Evolutionary conservation across 2,888 invertebrate species (phyloP), one percentile per base, ranked within the genome.

Genomic region (Limnephilus auricula): DNA sequence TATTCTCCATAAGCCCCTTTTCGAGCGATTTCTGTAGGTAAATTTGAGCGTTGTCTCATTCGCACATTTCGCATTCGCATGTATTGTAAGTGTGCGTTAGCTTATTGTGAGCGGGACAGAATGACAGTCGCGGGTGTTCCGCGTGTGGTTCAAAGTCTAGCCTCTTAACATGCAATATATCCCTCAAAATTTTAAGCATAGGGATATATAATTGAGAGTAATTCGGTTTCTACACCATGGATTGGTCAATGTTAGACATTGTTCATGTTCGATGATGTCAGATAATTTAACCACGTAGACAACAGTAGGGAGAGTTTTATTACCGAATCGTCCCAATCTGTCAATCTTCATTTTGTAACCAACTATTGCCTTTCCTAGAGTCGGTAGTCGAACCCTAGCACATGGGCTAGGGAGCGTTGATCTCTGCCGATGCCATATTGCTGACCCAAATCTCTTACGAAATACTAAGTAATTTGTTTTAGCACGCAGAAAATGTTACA

Each of bases 281-380:
- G 82, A 82, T 83, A n/a, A 83, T 25, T 32, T 83, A 34, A 18
- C 50, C 30, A 82, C 82, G 82, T 82, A 82, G 37, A 37, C 82
- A 82, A 37, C 82, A 82, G 25, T 82, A 65, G 65, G 65, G 32
- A 30, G 86, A 31, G 50, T 86, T 86, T 86, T 45, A 86, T 86
- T 86, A 86, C 50, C 86, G 86, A 40, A 86, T 86, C 40, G 31
- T 86, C 65, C 45, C 50, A 45, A 86, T 86, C 86, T 65, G 65
- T 86, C 86, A 86, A 86, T 86, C 86, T 86, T 86, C 40, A 86
- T 86, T n/a, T 86, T 86, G 9, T 5, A 40, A 31, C 40, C 32
- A 50, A 18, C 18, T 15, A 50, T 45, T 15, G 32, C 32, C n/a
- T 83, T 45, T 86, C 4, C 65, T 65, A 65, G 65, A 65, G n/a